Evolutionary conservation across 2,113 vertebrate genomes (phyloP).

Genomic region (Cygnus atratus): DNA sequence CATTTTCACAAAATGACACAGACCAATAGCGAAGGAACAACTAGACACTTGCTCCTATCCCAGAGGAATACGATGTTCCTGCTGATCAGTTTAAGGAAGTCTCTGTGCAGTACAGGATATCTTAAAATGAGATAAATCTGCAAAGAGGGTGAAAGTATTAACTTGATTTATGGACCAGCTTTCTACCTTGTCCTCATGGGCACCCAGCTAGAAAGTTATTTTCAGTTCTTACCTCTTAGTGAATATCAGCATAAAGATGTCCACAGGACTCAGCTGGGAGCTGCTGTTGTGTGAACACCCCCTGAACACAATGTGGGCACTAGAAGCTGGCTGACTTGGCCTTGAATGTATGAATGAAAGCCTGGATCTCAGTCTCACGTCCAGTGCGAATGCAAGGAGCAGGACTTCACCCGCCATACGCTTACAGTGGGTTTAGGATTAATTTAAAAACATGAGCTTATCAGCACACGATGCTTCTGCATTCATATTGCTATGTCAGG

Average conservation of each 20-base stretch:
- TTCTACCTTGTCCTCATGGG: constrained; percentile 1
- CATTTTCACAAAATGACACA: neutral
- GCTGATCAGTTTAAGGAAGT: constrained; percentile 16
- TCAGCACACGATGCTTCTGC: neutral
- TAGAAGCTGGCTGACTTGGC: neutral
- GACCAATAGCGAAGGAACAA: neutral
- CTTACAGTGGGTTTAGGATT: neutral
- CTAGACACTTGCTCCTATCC: neutral
- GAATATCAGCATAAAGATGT: neutral
- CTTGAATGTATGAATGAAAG: neutral
- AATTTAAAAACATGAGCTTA: neutral
- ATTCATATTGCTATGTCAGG: neutral
- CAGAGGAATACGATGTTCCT: constrained; percentile 32
- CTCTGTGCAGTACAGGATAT: neutral
- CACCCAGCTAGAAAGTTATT: constrained; percentile 6
- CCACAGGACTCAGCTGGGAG: neutral
- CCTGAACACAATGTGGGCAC: neutral
- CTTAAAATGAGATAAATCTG: constrained; percentile 52
- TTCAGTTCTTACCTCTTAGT: neutral
- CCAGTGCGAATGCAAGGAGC: neutral
- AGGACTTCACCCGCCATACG: neutral
- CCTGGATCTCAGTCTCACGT: neutral
- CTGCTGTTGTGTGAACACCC: neutral
- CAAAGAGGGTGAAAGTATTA: constrained; percentile 32
- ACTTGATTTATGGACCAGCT: constrained; percentile 2